These are phyloP conservation scores for Hyposoter dolosus DNA, from an alignment of 2,888 invertebrate genomes.

Conservation along the genomic window DNA sequence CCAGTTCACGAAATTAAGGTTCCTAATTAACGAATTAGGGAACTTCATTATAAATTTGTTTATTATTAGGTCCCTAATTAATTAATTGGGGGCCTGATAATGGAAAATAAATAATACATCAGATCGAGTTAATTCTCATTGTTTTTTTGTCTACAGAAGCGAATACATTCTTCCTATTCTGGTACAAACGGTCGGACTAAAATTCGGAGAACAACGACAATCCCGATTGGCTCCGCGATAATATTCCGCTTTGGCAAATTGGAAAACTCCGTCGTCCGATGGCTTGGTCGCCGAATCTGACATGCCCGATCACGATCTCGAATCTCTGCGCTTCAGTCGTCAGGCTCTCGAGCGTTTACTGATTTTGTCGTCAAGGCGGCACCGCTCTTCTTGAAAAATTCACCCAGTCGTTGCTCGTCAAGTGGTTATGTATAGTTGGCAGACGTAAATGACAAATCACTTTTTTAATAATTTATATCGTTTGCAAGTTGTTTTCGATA, in stretches of 20 bases:
- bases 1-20: no score
- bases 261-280: slow-evolving; percentile 88
- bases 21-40: no score
- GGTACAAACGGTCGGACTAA: slow-evolving; percentile 98
- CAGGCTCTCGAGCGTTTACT: slow-evolving; percentile 95
- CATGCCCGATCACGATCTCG: slow-evolving; percentile 99
- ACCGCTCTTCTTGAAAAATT: slow-evolving; percentile 98
- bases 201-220: slow-evolving; percentile 97
- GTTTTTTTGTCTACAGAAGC: slow-evolving; percentile 88
- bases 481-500: no score
- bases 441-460: no score
- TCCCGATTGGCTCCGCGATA: slow-evolving; percentile 90
- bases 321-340: slow-evolving; percentile 97
- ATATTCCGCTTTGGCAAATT: slow-evolving; percentile 81
- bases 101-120: no score
- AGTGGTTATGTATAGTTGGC: no score
- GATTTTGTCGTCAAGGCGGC: slow-evolving; percentile 92
- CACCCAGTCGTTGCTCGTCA: slow-evolving; percentile 97
- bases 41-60: no score
- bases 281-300: slow-evolving; percentile 90
- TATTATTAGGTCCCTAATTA: no score
- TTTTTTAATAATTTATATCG: no score
- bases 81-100: no score
- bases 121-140: no score
- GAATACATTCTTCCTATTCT: slow-evolving; percentile 98